A percentile compares a stretch with the other conserved stretches of the same genome.
Evolutionary conservation across 2,113 vertebrate genomes (phyloP).

Genomic region (Trogon melanurus): DNA sequence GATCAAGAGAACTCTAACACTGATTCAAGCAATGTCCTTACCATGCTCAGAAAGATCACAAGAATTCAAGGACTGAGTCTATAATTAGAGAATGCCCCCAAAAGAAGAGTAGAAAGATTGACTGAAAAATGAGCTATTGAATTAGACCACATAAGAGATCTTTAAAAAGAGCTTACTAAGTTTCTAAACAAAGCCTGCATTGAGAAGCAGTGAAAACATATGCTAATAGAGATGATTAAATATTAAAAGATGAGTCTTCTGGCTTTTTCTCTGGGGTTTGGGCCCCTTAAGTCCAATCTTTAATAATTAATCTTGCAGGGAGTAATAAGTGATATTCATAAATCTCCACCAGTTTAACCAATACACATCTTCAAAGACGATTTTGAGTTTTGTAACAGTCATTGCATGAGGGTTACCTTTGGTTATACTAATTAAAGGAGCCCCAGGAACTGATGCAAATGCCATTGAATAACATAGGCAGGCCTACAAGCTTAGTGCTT

Average conservation of each 20-base stretch:
- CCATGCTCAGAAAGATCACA: slow-evolving; percentile 10
- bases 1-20: slow-evolving; percentile 36
- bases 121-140: background rate
- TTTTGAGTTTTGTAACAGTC: background rate
- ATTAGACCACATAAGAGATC: background rate
- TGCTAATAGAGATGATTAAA: slow-evolving; percentile 39
- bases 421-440: background rate
- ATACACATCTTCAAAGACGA: background rate
- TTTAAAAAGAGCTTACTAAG: slow-evolving; percentile 29
- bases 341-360: background rate
- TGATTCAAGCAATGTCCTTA: slow-evolving; percentile 14
- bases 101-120: slow-evolving; percentile 11
- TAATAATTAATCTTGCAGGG: background rate
- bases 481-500: background rate
- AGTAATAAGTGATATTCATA: background rate
- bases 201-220: slow-evolving; percentile 26
- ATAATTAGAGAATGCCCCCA: slow-evolving; percentile 26
- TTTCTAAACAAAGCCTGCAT: slow-evolving; percentile 13
- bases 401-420: background rate
- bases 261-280: slow-evolving; percentile 1
- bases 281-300: background rate
- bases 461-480: background rate
- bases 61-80: slow-evolving; percentile 19
- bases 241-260: slow-evolving; percentile 29
- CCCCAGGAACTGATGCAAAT: background rate